phyloP scores from a whole-genome alignment of 1,140 invertebrate genomes.

The Scaptomyza pallida region DNA sequence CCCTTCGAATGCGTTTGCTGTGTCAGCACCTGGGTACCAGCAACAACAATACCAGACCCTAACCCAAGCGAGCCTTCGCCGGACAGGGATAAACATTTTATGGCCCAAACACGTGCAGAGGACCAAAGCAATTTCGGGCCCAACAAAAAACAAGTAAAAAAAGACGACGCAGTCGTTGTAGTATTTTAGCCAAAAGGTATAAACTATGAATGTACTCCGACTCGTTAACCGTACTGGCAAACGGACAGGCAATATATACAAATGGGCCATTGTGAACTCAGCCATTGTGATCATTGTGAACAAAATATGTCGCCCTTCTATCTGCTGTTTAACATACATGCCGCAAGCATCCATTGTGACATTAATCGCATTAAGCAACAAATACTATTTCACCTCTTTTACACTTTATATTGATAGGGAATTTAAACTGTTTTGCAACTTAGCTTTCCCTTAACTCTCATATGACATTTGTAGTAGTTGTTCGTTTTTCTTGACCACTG shows the following conservation, averaged over 20 bases:
- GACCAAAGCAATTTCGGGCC: constrained; percentile 34
- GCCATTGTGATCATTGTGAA: constrained; percentile 53
- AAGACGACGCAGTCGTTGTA: background rate
- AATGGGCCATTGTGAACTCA: constrained; percentile 44
- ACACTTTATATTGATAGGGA: too few species aligned
- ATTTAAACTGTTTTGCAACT: too few species aligned
- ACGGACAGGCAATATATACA: constrained; percentile 52
- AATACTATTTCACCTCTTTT: background rate
- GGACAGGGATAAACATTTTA: constrained; percentile 46
- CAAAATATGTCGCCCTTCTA: background rate
- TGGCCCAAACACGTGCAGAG: constrained; percentile 62
- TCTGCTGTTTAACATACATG: background rate
- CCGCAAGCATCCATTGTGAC: background rate
- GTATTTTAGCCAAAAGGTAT: constrained; percentile 12
- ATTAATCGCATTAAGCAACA: background rate
- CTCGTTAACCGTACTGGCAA: background rate
- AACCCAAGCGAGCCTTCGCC: constrained; percentile 7
- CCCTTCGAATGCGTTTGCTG: constrained; percentile 4
- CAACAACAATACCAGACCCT: background rate
- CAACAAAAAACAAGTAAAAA: background rate
- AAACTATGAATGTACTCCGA: constrained; percentile 23
- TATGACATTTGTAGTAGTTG: too few species aligned
- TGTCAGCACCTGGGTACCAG: constrained; percentile 27
- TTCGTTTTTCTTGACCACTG: too few species aligned
- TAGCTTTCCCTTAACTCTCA: too few species aligned